Conservation (phyloP, 92 coral and sea anemone genomes). For the Galaxea fascicularis region DNA sequence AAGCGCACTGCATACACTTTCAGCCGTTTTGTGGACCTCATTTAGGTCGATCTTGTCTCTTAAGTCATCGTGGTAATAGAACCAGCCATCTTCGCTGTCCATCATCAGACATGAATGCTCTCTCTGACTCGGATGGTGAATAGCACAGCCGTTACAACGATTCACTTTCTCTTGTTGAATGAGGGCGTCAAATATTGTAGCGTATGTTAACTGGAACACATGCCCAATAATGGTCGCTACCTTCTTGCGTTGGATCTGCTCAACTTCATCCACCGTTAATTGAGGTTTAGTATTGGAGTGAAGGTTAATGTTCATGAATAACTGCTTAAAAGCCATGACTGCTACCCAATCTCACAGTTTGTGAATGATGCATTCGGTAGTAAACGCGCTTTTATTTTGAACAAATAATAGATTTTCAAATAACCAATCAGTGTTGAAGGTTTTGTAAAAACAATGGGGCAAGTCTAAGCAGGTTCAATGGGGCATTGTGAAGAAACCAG, state of each 20-base stretch:
- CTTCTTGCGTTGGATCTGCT: conserved; percentile 3
- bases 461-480: too few relatives aligned
- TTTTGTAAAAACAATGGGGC: too few relatives aligned
- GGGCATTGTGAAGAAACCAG: too few relatives aligned
- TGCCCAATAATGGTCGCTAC: conserved; percentile 14
- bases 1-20: conserved; percentile 19
- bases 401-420: too few relatives aligned
- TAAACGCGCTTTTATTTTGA: too few relatives aligned
- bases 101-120: conserved; percentile 37
- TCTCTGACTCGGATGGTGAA: conserved; percentile 47
- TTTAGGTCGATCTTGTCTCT: conserved; percentile 23
- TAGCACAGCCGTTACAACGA: conserved; percentile 36
- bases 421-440: too few relatives aligned
- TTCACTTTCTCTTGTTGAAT: conserved; percentile 14
- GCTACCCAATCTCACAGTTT: too few relatives aligned
- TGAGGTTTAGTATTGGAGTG: not conserved
- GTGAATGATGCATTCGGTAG: too few relatives aligned
- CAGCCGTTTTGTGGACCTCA: not conserved
- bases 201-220: conserved; percentile 41
- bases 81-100: conserved; percentile 53
- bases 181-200: conserved; percentile 9
- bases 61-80: conserved; percentile 30
- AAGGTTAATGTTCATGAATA: too few relatives aligned
- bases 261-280: conserved; percentile 48
- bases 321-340: too few relatives aligned